Evolutionary conservation across 2,113 vertebrate genomes (phyloP), one percentile per base, ranked within the genome.

Genomic region (Phrynosoma blainvillii): DNA sequence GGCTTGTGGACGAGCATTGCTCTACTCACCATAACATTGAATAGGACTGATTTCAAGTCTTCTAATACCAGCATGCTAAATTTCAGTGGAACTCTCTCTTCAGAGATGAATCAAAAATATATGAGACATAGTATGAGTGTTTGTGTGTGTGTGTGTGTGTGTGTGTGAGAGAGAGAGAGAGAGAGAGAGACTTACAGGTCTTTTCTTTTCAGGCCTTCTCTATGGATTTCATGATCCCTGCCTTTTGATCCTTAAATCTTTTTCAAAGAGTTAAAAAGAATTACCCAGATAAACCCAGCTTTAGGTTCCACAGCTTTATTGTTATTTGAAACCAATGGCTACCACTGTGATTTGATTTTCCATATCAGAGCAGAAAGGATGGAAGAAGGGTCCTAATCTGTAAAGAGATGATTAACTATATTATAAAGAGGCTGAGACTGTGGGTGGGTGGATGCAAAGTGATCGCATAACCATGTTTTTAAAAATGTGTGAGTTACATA

Each of bases 401-500:
- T 82, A 82, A 87, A 70, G 73, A 56, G 54, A 79, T 14, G 42
- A 30, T 23, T 36, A 52, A 87, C 20, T 65, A 25, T n/a, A 82
- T 62, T 66, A 23, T n/a, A 68, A 82, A 77, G 54, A 20, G 3
- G 2, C 1, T 18, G n/a, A 56, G 27, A 62, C 4, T 16, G 59
- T 62, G 59, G 59, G 36, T 11, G 65, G 36, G 66, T 40, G 27
- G 79, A 3, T 74, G 36, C 68, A 16, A 68, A 68, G 8, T 52
- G 68, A 23, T 27, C 40, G 42, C 42, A 30, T 18, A 54, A 82
- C 90, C 75, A 36, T 91, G 90, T 89, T 89, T 78, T 47, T 68
- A 85, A 62, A 62, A 62, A 62, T 56, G 89, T 2, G 88, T 92
- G 92, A 65, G 12, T 86, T 83, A n/a, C 25, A 16, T 42, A 62